Conservation (phyloP, 2,888 invertebrate genomes). For the Dasysyrphus tricinctus region DNA sequence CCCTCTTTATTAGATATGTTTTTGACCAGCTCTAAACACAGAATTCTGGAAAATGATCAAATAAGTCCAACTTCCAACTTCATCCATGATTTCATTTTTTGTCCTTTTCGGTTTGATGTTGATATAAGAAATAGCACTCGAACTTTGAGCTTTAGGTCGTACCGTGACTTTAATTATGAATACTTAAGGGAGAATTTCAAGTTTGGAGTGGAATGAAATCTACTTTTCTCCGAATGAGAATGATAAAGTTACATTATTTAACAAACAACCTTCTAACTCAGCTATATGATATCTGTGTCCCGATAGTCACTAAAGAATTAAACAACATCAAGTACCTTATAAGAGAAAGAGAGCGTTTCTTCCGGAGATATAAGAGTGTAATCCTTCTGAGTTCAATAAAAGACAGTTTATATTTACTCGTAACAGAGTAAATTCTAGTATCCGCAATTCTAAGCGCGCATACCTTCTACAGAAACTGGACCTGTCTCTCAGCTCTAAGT, state of each 20-base stretch:
- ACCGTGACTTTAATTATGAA: no score
- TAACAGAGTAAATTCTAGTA: neutral
- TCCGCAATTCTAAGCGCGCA: neutral
- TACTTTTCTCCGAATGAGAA: no score
- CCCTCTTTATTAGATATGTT: neutral
- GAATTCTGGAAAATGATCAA: no score
- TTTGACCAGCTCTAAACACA: neutral
- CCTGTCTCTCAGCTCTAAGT: neutral
- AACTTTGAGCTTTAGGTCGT: no score
- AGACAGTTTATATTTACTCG: neutral
- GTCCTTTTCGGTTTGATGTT: no score
- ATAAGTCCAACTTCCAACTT: no score
- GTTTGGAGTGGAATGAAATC: no score
- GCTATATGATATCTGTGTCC: neutral
- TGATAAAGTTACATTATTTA: no score
- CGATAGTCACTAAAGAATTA: neutral
- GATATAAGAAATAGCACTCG: no score
- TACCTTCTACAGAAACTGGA: neutral
- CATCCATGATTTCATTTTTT: no score
- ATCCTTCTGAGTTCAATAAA: constrained; percentile 1
- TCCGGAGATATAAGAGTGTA: neutral
- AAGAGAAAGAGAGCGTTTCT: neutral
- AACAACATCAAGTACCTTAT: neutral
- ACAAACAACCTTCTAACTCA: neutral
- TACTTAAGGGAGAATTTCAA: no score